phyloP scores from a whole-genome alignment of 2,888 invertebrate genomes.

The Amiota mariae region DNA sequence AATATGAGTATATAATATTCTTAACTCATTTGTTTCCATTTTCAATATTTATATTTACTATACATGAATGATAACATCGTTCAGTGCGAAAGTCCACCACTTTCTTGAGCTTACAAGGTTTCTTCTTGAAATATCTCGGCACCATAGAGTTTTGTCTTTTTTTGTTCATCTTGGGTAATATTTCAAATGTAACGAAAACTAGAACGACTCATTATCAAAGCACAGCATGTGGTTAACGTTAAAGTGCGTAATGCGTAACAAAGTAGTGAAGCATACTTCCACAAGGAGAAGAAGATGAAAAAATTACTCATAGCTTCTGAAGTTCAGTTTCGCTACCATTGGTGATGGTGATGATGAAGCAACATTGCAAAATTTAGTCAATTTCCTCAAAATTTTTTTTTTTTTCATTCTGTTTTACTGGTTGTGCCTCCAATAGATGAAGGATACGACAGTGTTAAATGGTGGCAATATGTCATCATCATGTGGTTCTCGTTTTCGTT shows the following conservation, averaged over 20 bases:
- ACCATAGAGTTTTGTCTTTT: not conserved
- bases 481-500: conserved; percentile 41
- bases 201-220: conserved; percentile 60
- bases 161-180: conserved; percentile 44
- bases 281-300: conserved; percentile 24
- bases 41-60: conserved; percentile 68
- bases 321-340: not conserved
- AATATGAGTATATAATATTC: too few relatives aligned
- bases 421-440: conserved; percentile 18
- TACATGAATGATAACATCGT: conserved; percentile 59
- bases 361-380: conserved; percentile 67
- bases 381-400: conserved; percentile 65
- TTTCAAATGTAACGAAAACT: conserved; percentile 57
- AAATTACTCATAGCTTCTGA: not conserved
- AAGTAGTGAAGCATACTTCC: conserved; percentile 55
- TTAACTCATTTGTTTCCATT: conserved; percentile 15
- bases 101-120: not conserved
- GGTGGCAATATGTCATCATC: conserved; percentile 71
- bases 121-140: not conserved
- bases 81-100: not conserved
- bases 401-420: conserved; percentile 53
- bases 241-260: conserved; percentile 23
- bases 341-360: conserved; percentile 56
- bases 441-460: conserved; percentile 69
- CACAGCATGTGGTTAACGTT: conserved; percentile 67